A percentile compares a stretch with the other conserved stretches of the same genome.
phyloP scores from a whole-genome alignment of 2,797 vertebrate species.

The Australoheros facetus region DNA sequence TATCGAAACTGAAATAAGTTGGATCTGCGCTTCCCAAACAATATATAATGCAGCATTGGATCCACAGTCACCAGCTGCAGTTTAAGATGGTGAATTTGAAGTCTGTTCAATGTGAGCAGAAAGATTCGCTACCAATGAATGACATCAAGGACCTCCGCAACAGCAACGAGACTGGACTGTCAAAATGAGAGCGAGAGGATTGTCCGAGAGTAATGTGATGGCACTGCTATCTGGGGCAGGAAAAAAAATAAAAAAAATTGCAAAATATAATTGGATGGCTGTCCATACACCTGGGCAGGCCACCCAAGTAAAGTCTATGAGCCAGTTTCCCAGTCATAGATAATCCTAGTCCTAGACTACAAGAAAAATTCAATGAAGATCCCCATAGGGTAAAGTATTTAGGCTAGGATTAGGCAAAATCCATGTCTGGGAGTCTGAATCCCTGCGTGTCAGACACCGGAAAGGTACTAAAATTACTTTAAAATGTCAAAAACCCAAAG shows the following conservation, averaged over 20 bases:
- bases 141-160: neutral
- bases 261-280: neutral
- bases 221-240: neutral
- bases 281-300: neutral
- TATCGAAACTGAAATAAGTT: neutral
- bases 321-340: neutral
- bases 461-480: no score
- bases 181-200: neutral
- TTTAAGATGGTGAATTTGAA: neutral
- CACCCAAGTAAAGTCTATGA: neutral
- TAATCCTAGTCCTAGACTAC: neutral
- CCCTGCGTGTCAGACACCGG: neutral
- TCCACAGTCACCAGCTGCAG: no score
- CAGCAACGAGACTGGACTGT: neutral
- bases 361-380: neutral
- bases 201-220: neutral
- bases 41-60: neutral
- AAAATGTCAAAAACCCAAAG: no score
- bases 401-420: neutral
- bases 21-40: no score
- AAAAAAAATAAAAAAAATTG: rapidly evolving
- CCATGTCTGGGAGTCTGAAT: neutral
- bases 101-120: neutral
- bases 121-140: neutral
- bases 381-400: neutral